phyloP scores from a whole-genome alignment of 2,797 vertebrate genomes.

The Agapornis canus region DNA sequence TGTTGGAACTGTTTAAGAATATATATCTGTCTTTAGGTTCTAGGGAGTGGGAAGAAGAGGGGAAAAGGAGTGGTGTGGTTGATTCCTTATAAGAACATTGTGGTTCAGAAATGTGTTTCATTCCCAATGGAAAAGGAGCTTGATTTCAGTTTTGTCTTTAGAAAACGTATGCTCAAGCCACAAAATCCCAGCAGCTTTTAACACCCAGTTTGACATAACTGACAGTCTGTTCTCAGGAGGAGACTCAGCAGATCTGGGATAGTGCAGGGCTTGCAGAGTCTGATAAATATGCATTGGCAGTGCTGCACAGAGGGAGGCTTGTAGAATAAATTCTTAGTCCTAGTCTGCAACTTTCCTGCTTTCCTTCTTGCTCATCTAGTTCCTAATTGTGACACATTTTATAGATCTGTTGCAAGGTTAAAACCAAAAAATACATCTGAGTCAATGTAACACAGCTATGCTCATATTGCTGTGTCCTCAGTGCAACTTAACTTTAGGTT shows the following conservation, averaged over 20 bases:
- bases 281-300: conserved; percentile 53
- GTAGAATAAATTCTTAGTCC: neutral
- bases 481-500: neutral
- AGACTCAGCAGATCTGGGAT: conserved; percentile 27
- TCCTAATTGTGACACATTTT: neutral
- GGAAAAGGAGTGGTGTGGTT: neutral
- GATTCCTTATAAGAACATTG: neutral
- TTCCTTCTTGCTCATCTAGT: neutral
- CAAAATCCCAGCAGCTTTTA: conserved; percentile 49
- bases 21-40: neutral
- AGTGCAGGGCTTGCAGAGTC: conserved; percentile 10
- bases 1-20: neutral
- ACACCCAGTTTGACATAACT: conserved; percentile 35
- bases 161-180: neutral
- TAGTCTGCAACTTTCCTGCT: conserved; percentile 4
- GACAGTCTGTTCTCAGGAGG: conserved; percentile 47
- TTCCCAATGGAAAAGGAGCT: neutral
- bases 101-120: neutral
- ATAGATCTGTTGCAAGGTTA: neutral
- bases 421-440: neutral
- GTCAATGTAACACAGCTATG: neutral
- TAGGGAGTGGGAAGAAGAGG: neutral
- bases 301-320: neutral
- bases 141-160: conserved; percentile 35
- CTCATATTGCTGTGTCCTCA: neutral